Conservation (phyloP, 2,888 invertebrate species). For the Hyposoter didymator region DNA sequence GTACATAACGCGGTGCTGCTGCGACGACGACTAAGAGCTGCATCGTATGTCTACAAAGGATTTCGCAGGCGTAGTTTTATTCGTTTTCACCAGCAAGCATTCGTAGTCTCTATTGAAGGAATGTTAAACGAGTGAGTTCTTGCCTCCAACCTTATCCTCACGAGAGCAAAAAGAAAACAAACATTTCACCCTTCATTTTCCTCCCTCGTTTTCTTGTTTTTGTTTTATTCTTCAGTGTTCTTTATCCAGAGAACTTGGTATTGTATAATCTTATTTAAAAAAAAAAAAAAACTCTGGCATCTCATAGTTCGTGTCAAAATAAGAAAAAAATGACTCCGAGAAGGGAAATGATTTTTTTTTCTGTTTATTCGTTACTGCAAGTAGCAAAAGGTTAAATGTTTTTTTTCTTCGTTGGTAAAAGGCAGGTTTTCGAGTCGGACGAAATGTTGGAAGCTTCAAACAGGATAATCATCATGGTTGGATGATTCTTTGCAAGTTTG, state of each 20-base stretch:
- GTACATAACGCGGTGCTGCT: constrained; percentile 15
- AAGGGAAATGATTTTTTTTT: neutral
- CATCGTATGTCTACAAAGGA: constrained; percentile 65
- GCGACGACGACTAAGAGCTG: constrained; percentile 60
- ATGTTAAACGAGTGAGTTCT: constrained; percentile 75
- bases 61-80: constrained; percentile 49
- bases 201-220: constrained; percentile 67
- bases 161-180: constrained; percentile 66
- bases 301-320: neutral
- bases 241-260: constrained; percentile 15
- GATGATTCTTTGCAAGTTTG: neutral
- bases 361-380: neutral
- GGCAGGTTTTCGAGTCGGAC: neutral
- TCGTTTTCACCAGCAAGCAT: constrained; percentile 34
- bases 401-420: neutral
- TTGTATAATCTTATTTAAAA: constrained; percentile 18
- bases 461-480: neutral
- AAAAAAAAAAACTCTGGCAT: constrained; percentile 1
- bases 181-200: constrained; percentile 58
- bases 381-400: too few species aligned
- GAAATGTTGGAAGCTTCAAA: neutral
- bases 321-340: neutral
- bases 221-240: neutral
- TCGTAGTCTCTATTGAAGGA: constrained; percentile 79
- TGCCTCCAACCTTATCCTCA: constrained; percentile 18